These are phyloP conservation scores for Hanleya hanleyi DNA, from an alignment of 2,888 invertebrate genomes.

Conservation along the genomic window DNA sequence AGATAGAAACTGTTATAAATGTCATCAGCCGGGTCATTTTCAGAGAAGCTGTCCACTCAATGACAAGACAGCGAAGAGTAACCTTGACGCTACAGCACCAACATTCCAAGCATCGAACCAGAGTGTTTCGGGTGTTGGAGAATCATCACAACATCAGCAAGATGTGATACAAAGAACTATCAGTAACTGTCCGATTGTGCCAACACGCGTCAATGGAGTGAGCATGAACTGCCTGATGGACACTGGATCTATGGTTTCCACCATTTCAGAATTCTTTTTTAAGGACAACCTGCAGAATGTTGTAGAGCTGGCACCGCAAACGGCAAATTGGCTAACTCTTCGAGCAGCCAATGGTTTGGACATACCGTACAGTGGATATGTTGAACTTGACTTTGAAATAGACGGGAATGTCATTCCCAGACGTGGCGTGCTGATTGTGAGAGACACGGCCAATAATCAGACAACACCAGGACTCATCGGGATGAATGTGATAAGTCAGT, in stretches of 20 bases:
- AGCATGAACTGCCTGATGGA: slow-evolving; percentile 20
- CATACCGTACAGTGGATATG: slow-evolving; percentile 28
- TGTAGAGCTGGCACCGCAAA: background rate
- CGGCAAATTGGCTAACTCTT: background rate
- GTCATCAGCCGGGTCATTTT: background rate
- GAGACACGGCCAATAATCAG: no score
- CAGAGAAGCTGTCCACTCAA: background rate
- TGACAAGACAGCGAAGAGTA: background rate
- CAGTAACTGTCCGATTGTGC: slow-evolving; percentile 17
- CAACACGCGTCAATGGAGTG: background rate
- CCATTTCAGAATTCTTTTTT: slow-evolving; percentile 18
- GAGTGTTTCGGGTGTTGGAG: no score
- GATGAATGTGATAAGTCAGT: no score
- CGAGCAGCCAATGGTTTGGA: slow-evolving; percentile 19
- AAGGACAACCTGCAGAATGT: slow-evolving; percentile 2
- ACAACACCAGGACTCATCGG: no score
- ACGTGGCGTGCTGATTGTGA: background rate
- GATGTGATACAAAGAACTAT: slow-evolving; percentile 5
- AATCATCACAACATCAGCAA: background rate
- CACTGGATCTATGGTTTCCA: slow-evolving; percentile 20
- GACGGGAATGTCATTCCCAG: background rate
- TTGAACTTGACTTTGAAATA: slow-evolving; percentile 24
- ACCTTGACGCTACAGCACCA: no score
- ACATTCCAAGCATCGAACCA: no score
- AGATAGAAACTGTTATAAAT: background rate